Conservation (phyloP, 1,140 invertebrate genomes). For the Ephestia elutella region DNA sequence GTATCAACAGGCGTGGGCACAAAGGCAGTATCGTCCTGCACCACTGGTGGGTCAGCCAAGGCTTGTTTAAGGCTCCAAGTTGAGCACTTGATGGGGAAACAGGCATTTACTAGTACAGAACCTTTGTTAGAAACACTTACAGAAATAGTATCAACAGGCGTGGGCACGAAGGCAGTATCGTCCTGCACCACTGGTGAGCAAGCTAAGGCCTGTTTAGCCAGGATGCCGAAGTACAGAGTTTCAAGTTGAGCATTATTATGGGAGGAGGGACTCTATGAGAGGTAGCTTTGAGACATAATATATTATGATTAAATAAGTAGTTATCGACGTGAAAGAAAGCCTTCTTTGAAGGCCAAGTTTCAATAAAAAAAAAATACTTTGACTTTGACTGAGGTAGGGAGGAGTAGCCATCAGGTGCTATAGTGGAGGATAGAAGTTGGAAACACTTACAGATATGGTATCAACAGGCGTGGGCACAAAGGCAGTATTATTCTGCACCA, state of each 20-base stretch:
- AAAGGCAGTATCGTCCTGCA: conserved; percentile 95
- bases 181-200: conserved; percentile 94
- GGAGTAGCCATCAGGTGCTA: no score
- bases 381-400: no score
- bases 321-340: no score
- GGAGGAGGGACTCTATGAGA: conserved; percentile 94
- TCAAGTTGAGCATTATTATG: conserved; percentile 93
- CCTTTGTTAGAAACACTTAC: no score
- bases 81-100: no score
- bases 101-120: no score
- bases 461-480: no score
- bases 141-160: conserved; percentile 92
- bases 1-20: no score
- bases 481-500: conserved; percentile 91
- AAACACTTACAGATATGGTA: conserved; percentile 81
- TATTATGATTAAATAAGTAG: no score
- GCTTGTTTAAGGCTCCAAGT: no score
- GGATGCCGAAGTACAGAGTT: conserved; percentile 99
- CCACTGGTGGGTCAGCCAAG: conserved; percentile 90
- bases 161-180: conserved; percentile 95
- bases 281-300: conserved; percentile 93
- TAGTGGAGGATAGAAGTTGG: neutral
- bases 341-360: no score
- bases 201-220: conserved; percentile 90
- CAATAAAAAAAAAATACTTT: no score